Conservation (phyloP, 2,797 vertebrate species). For the Acanthiza pusilla region DNA sequence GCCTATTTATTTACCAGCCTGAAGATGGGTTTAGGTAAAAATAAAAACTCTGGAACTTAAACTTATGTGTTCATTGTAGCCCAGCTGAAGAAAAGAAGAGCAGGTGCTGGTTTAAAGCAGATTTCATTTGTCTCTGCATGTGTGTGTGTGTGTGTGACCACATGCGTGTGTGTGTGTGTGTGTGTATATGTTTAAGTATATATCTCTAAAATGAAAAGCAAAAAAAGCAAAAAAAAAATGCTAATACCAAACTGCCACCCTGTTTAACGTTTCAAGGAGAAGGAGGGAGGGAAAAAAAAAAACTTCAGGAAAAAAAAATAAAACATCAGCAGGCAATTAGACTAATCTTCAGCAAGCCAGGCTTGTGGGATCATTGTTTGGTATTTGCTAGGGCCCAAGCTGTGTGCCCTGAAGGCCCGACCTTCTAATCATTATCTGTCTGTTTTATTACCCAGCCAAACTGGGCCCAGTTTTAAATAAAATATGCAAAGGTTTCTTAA, state of each 20-base stretch:
- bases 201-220: constrained; percentile 15
- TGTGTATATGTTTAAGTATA: not conserved
- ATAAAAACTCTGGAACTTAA: not conserved
- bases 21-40: not conserved
- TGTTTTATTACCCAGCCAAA: constrained; percentile 99
- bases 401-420: constrained; percentile 98
- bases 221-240: not conserved
- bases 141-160: not conserved
- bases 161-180: too few relatives aligned
- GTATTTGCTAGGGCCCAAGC: constrained; percentile 91
- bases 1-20: not conserved
- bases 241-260: constrained; percentile 54
- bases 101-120: constrained; percentile 2
- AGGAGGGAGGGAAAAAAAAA: constrained; percentile 58
- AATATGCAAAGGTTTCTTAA: constrained; percentile 99
- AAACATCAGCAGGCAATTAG: constrained; percentile 99
- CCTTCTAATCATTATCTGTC: constrained; percentile 99
- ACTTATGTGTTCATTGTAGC: not conserved
- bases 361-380: constrained; percentile 89
- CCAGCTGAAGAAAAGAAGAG: not conserved
- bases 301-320: constrained; percentile 93
- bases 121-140: not conserved
- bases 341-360: constrained; percentile 91
- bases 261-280: constrained; percentile 63
- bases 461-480: constrained; percentile 99